These are phyloP conservation scores for Hoplostethus atlanticus DNA, from an alignment of 2,797 vertebrate genomes.

Conservation along the genomic window DNA sequence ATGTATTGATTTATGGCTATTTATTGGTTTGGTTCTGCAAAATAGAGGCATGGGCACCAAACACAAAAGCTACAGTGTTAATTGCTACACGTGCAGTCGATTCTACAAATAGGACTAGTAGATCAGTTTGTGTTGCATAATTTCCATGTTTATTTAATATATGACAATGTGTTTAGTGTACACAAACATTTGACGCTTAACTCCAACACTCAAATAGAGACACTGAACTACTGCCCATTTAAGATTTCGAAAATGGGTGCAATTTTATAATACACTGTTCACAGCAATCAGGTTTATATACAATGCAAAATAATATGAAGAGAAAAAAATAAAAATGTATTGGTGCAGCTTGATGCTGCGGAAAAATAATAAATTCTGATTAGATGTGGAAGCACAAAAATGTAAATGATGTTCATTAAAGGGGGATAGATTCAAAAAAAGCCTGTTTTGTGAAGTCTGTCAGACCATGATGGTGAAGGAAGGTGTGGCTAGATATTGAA, in stretches of 20 bases:
- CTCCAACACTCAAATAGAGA: slow-evolving; percentile 86
- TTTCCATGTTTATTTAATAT: slow-evolving; percentile 96
- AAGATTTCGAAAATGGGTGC: slow-evolving; percentile 79
- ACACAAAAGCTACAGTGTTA: background rate
- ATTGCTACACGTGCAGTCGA: background rate
- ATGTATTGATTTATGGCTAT: too few relatives aligned
- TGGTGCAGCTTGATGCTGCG: slow-evolving; percentile 71
- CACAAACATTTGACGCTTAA: slow-evolving; percentile 89
- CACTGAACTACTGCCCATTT: slow-evolving; percentile 85
- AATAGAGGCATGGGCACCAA: background rate
- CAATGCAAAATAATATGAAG: slow-evolving; percentile 84
- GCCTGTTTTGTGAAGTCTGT: slow-evolving; percentile 58
- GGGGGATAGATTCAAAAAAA: slow-evolving; percentile 53
- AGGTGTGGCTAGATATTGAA: slow-evolving; percentile 40
- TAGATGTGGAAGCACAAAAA: slow-evolving; percentile 80
- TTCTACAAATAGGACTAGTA: slow-evolving; percentile 20
- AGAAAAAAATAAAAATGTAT: slow-evolving; percentile 47
- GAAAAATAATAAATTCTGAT: slow-evolving; percentile 47
- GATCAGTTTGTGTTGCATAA: slow-evolving; percentile 83
- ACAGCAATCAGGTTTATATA: slow-evolving; percentile 92
- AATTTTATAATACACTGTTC: slow-evolving; percentile 84
- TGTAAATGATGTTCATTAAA: slow-evolving; percentile 54
- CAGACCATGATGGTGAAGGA: slow-evolving; percentile 49
- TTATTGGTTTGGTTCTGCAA: background rate
- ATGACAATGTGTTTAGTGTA: slow-evolving; percentile 90